These are phyloP conservation scores for Erythrolamprus reginae DNA, from an alignment of 2,113 vertebrate genomes.

Conservation along the genomic window DNA sequence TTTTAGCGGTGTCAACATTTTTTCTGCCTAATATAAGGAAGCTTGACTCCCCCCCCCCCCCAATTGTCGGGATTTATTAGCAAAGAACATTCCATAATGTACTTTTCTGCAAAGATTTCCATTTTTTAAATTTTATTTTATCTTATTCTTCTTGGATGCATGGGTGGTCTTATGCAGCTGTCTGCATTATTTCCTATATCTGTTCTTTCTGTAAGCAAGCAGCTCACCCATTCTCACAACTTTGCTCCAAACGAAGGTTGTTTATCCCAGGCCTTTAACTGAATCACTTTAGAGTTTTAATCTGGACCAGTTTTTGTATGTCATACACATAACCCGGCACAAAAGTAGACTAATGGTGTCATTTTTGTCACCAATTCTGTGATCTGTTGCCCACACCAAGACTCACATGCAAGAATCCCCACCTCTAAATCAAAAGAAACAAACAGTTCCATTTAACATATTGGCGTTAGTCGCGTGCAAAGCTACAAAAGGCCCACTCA, in stretches of 20 bases:
- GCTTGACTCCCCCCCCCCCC: neutral
- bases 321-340: conserved; percentile 35
- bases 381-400: conserved; percentile 33
- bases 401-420: conserved; percentile 45
- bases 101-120: neutral
- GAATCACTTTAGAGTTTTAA: conserved; percentile 29
- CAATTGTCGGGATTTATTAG: neutral
- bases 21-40: neutral
- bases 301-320: neutral
- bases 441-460: conserved; percentile 64
- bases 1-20: neutral
- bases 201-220: neutral
- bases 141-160: neutral
- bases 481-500: conserved; percentile 67
- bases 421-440: conserved; percentile 53
- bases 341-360: conserved; percentile 28
- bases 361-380: conserved; percentile 40
- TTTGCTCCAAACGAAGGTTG: neutral
- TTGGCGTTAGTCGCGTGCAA: conserved; percentile 61
- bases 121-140: too few species aligned
- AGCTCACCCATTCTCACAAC: neutral
- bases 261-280: conserved; percentile 22
- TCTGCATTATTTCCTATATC: neutral
- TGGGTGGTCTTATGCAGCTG: neutral
- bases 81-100: neutral